Evolutionary conservation across 2,797 vertebrate species (phyloP), one percentile per base, ranked within the genome.

Genomic region (Macroramphosus scolopax): DNA sequence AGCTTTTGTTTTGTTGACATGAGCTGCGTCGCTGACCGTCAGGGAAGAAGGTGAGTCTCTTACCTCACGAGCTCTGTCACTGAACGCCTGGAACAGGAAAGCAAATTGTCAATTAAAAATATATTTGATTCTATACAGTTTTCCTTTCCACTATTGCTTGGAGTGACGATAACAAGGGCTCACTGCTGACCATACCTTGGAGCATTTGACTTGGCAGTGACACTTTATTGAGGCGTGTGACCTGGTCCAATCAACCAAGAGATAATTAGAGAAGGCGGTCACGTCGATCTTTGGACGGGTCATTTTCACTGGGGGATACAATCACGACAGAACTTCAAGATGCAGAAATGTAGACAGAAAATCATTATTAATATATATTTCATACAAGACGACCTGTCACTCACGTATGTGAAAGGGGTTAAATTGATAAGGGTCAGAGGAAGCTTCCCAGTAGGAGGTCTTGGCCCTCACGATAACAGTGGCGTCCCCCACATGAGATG

Each of bases 131-230:
- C 20, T 8, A 5, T 6, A 18, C 2, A 20, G 14, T 31, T 12
- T 43, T 9, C 6, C 22, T 26, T n/a, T n/a, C n/a, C n/a, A n/a
- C n/a, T n/a, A n/a, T n/a, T n/a, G n/a, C n/a, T n/a, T n/a, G n/a
- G n/a, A n/a, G n/a, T n/a, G n/a, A n/a, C n/a, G n/a, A n/a, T n/a
- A n/a, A n/a, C n/a, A n/a, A n/a, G n/a, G n/a, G n/a, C n/a, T n/a
- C n/a, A 10, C 3, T 35, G 6, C 1, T 15, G 28, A 8, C 8
- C 9, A 34, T 55, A 88, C 87, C 82, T 78, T 50, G 4, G 6
- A 45, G 57, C 73, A 80, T 59, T 59, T 78, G 37, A 87, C 72
- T 72, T 87, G 48, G 58, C 84, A 88, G 12, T 2, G 8, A 18
- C 25, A 13, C 1, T 1, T 0, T 1, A 2, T 5, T 0, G 0